Base-by-base conservation (phyloP, 1,140 invertebrate species). In the Teleogryllus occipitalis region DNA sequence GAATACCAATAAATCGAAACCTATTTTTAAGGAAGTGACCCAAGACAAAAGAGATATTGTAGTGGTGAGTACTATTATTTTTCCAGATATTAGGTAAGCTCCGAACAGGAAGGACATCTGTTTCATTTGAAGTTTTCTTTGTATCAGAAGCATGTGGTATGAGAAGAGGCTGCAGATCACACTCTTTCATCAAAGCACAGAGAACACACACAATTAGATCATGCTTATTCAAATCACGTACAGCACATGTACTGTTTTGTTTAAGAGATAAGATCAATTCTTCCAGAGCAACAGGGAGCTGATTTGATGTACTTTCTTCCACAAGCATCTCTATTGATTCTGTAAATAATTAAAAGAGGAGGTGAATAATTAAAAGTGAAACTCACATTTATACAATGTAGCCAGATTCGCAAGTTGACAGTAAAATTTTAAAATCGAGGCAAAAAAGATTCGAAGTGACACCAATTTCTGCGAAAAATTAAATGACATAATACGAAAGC, bases 171-270 rank as follows among this genome's bases (percentile, higher is more conserved):
- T 39, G 47, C 12, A 46, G 46, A 18, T 47, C 75, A 18, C 27
- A 46, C 46, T 76, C 75, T 15, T 46, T 76, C 75, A 76, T 76
- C 46, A 76, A 76, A 1, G 47, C 75, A 47, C 47, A 76, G 10
- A 76, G 75, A 39, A 76, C 39, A 47, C 14, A 39, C 12, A 47
- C 75, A 39, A 76, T 47, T 47, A 76, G 46, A 47, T 76, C 75
- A 76, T 18, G 39, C 27, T 39, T 39, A 39, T 39, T 39, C 27
- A 39, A 39, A 39, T 18, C 12, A 18, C 47, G 22, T 47, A 47
- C 47, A 47, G 75, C 14, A 18, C 27, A 76, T 39, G 18, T 14
- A 76, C 75, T 76, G 21, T 47, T 47, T 47, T 12, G 2, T 47
- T 18, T 39, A 10, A 76, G 22, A 76, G 46, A 47, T 47, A 46